phyloP scores from a whole-genome alignment of 2,888 invertebrate species.

The Latheticus oryzae region DNA sequence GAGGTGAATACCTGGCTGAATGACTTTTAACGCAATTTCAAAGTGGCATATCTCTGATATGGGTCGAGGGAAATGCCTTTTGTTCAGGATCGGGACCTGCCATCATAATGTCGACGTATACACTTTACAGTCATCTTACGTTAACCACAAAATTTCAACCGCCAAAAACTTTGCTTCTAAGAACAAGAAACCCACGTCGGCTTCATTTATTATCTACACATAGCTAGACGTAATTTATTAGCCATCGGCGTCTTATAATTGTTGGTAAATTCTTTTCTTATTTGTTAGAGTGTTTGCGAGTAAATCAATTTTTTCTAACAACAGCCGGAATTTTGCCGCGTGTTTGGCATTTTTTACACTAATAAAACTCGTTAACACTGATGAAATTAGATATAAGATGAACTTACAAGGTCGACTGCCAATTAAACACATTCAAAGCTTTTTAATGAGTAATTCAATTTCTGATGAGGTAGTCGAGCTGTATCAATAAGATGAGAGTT shows the following conservation, averaged over 20 bases:
- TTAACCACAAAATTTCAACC: constrained; percentile 28
- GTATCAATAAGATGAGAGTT: constrained; percentile 50
- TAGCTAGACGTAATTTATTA: constrained; percentile 19
- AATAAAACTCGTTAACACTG: constrained; percentile 19
- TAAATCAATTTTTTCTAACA: constrained; percentile 19
- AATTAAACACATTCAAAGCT: not conserved
- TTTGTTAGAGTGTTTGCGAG: constrained; percentile 3
- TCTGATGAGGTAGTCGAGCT: constrained; percentile 43
- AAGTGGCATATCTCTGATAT: constrained; percentile 66
- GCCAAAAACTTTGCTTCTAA: constrained; percentile 12
- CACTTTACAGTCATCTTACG: constrained; percentile 44
- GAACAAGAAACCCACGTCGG: constrained; percentile 16
- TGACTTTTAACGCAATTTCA: constrained; percentile 66
- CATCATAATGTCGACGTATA: constrained; percentile 55
- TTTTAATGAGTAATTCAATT: constrained; percentile 1
- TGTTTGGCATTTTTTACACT: constrained; percentile 29
- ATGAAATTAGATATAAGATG: constrained; percentile 29
- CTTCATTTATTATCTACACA: constrained; percentile 21
- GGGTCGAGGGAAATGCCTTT: constrained; percentile 64
- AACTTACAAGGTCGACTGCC: constrained; percentile 29
- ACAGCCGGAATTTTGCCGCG: constrained; percentile 1
- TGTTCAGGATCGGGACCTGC: constrained; percentile 58
- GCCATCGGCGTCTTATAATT: constrained; percentile 30
- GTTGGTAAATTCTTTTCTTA: constrained; percentile 15
- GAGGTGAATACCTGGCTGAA: constrained; percentile 61